phyloP scores from a whole-genome alignment of 2,113 vertebrate genomes.

The Vanacampus margaritifer region DNA sequence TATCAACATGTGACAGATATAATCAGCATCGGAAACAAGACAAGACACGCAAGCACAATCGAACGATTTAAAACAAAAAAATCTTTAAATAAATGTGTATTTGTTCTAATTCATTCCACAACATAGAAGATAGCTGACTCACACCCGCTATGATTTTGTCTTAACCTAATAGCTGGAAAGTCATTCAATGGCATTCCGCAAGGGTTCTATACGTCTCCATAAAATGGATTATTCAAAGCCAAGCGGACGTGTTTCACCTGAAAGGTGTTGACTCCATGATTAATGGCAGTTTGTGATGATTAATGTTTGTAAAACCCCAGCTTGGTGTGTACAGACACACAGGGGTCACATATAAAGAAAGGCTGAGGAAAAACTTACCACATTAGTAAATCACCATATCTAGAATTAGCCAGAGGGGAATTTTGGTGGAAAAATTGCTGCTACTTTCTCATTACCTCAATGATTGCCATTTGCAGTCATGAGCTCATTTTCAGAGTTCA shows the following conservation, averaged over 20 bases:
- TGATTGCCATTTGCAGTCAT: background rate
- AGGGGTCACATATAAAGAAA: background rate
- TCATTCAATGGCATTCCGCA: conserved; percentile 9
- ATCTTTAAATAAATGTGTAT: conserved; percentile 18
- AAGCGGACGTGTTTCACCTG: conserved; percentile 30
- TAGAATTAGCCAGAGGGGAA: no score
- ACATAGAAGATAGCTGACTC: conserved; percentile 1
- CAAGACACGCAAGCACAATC: conserved; percentile 27
- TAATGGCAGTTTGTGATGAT: conserved; percentile 33
- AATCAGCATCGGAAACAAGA: conserved; percentile 34
- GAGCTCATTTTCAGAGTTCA: background rate
- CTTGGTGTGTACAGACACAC: conserved; percentile 6
- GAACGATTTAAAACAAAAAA: no score
- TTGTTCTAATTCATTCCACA: conserved; percentile 9
- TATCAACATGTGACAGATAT: conserved; percentile 44
- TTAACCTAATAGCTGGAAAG: conserved; percentile 10
- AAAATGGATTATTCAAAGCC: conserved; percentile 44
- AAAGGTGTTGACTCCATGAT: conserved; percentile 30
- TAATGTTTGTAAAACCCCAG: conserved; percentile 34
- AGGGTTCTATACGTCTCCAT: conserved; percentile 8
- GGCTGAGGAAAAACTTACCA: no score
- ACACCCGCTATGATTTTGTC: background rate
- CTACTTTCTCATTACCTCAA: background rate
- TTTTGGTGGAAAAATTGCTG: no score
- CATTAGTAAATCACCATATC: no score